Evolutionary conservation across 2,113 vertebrate species (phyloP).

Genomic region (Vireo altiloquus): DNA sequence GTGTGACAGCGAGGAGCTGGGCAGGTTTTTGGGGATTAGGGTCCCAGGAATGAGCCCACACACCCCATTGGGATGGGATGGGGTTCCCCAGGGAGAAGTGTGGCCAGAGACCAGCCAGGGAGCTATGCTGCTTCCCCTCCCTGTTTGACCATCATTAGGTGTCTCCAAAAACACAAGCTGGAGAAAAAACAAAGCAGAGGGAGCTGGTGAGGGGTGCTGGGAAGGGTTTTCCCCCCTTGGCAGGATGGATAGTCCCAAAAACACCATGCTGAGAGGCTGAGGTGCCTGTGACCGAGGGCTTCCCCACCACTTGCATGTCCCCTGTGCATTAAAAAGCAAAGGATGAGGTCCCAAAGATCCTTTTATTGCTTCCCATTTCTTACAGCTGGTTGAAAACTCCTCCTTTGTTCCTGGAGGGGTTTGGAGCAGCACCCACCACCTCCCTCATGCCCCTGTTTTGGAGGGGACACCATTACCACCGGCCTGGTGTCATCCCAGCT

Average conservation of each 20-base stretch:
- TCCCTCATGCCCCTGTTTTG: neutral
- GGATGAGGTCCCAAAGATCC: neutral
- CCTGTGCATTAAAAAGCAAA: neutral
- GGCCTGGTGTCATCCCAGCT: accelerated
- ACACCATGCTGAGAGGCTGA: accelerated
- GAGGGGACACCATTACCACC: neutral
- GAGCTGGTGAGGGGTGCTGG: neutral
- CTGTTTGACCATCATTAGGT: neutral
- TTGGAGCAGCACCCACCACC: neutral
- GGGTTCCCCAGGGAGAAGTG: neutral
- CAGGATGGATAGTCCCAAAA: neutral
- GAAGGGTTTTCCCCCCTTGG: neutral
- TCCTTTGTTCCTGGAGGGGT: neutral
- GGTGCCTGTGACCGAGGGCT: neutral
- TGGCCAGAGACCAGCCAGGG: neutral
- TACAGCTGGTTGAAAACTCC: neutral
- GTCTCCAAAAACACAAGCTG: neutral
- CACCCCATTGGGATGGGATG: no score
- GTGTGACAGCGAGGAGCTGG: neutral
- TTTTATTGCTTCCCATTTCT: neutral
- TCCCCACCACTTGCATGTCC: neutral
- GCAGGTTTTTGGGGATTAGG: neutral
- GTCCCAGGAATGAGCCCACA: neutral
- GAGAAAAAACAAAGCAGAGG: neutral
- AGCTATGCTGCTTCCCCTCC: accelerated